Evolutionary conservation across 2,797 vertebrate species (phyloP).

Genomic region (Argentina silus): DNA sequence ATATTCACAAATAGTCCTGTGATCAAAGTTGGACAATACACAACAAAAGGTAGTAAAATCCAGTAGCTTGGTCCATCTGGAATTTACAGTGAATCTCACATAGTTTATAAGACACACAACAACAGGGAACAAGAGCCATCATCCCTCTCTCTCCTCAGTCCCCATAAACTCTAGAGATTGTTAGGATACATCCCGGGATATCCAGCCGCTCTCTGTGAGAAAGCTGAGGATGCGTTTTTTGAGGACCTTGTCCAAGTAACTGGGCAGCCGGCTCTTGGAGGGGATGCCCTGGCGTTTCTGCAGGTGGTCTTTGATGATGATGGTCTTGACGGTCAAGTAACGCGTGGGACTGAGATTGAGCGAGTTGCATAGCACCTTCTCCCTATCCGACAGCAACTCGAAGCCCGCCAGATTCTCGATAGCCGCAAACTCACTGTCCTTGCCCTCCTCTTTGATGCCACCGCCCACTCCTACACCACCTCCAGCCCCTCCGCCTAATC

Average conservation of each 20-base stretch:
- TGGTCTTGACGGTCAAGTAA: conserved; percentile 96
- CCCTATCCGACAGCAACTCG: conserved; percentile 92
- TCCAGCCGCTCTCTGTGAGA: conserved; percentile 98
- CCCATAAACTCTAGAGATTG: neutral
- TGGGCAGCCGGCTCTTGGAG: conserved; percentile 93
- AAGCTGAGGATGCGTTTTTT: conserved; percentile 96
- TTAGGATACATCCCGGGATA: conserved; percentile 92
- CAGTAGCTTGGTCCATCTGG: conserved; percentile 43
- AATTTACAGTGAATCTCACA: conserved; percentile 12
- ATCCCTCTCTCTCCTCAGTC: neutral
- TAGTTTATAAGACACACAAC: neutral
- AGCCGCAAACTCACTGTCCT: conserved; percentile 90
- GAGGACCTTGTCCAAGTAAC: conserved; percentile 95
- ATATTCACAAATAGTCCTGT: conserved; percentile 60
- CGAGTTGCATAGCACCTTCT: conserved; percentile 94
- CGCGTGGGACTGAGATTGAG: conserved; percentile 91
- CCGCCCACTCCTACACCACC: conserved; percentile 20
- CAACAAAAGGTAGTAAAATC: conserved; percentile 34
- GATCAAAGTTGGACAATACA: conserved; percentile 19
- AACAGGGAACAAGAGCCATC: neutral
- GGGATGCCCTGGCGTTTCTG: conserved; percentile 96
- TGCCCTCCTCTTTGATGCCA: conserved; percentile 86
- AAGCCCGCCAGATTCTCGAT: conserved; percentile 94
- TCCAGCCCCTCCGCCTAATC: conserved; percentile 31
- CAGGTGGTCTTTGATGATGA: conserved; percentile 97